These are phyloP conservation scores for Celastrina argiolus DNA, from an alignment of 2,888 invertebrate species.

Conservation along the genomic window DNA sequence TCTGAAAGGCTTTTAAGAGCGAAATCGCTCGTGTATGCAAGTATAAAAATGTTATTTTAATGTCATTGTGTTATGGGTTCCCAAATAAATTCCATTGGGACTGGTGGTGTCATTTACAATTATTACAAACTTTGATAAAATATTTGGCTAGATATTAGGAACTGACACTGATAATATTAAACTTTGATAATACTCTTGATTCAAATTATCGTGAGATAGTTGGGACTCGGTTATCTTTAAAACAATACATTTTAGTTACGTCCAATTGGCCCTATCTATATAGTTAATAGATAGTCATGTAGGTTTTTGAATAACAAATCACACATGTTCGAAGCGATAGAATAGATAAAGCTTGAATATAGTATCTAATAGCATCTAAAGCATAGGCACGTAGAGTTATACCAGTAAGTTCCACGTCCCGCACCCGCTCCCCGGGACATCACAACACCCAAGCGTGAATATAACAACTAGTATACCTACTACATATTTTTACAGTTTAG, in stretches of 20 bases:
- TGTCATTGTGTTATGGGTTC: background rate
- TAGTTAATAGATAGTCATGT: background rate
- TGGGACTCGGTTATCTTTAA: background rate
- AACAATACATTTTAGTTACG: background rate
- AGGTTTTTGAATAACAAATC: background rate
- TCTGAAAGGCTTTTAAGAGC: background rate
- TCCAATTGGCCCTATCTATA: background rate
- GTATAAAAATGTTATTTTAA: background rate
- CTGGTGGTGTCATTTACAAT: background rate
- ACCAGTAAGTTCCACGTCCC: background rate
- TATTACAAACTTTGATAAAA: background rate
- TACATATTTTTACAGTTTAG: background rate
- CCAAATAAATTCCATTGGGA: background rate
- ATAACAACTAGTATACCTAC: background rate
- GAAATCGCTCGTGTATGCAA: background rate
- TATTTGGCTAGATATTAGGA: conserved; percentile 12
- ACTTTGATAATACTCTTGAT: background rate
- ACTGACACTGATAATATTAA: conserved; percentile 1
- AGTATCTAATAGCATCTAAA: conserved; percentile 10
- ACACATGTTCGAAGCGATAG: background rate
- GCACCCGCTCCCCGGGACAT: background rate
- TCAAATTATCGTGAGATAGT: background rate
- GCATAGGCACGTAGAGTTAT: conserved; percentile 9
- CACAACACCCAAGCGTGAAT: background rate
- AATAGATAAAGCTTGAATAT: background rate